Base-by-base conservation (phyloP, 1,140 invertebrate species). In the Magallana ariakensis region DNA sequence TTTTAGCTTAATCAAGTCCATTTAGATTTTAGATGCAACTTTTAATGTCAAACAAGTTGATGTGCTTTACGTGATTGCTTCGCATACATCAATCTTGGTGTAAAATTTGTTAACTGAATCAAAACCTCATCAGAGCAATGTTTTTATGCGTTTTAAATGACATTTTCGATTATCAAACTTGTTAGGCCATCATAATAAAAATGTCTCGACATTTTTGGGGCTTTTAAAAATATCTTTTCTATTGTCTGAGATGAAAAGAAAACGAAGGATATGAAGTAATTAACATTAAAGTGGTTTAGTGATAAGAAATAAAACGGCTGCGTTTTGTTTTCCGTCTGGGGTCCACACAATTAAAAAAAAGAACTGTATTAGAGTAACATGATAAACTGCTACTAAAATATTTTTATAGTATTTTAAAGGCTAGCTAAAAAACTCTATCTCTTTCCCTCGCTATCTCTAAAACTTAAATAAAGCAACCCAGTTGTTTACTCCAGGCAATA, bases 91-190 rank as follows among this genome's bases (percentile, higher is more conserved):
- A 46, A 46, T 46, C 33, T 46, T 46, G 33, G 33, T 46, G 33
- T 46, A 46, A 46, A 46, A 46, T 46, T 46, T 33, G 66, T 19
- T 26, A 75, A 75, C 33, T 26, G 22, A 46, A 75, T 75, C 33
- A 33, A 75, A 75, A 75, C 9, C 9, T 75, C 19, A 75, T 75
- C 33, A 75, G 22, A 10, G 33, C 66, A 75, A 33, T 19, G 15
- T 26, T 75, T 75, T 75, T 75, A 75, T 75, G 66, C 11, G 11
- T 26, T 75, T 75, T 75, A 26, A 75, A 75, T 75, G 66, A 33
- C 66, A 26, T 19, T 22, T 75, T 22, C 7, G 10, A 75, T 75
- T 75, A 75, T 75, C 66, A 13, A 75, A 75, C 66, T 33, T 75
- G 66, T 75, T 75, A 75, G 66, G 33, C 22, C 66, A 75, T 75